phyloP scores from a whole-genome alignment of 1,140 invertebrate genomes.

The Magallana ariakensis region DNA sequence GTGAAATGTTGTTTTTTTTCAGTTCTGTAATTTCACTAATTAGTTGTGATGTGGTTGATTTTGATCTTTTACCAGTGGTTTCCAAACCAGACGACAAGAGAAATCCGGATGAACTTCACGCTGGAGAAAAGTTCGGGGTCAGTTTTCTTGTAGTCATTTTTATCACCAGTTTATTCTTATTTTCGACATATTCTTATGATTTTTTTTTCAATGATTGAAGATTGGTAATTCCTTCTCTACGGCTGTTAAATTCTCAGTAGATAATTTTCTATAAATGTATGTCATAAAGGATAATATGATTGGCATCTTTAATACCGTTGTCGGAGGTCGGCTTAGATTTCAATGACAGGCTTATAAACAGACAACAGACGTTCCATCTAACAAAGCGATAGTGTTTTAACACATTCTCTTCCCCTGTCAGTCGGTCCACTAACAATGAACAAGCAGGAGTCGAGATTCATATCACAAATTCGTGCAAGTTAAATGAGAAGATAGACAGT shows the following conservation, averaged over 20 bases:
- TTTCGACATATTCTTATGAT: neutral
- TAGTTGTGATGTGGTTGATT: neutral
- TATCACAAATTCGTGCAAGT: too few relatives aligned
- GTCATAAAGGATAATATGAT: too few relatives aligned
- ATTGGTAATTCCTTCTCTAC: neutral
- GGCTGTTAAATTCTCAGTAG: neutral
- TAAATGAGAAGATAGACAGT: too few relatives aligned
- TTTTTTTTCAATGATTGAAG: neutral
- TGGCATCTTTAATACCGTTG: neutral
- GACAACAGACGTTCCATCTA: neutral
- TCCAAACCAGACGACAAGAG: conserved; percentile 45
- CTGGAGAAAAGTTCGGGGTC: conserved; percentile 58
- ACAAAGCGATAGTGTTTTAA: neutral
- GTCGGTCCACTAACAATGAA: neutral
- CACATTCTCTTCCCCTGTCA: neutral
- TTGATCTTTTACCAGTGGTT: conserved; percentile 24
- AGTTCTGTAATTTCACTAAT: neutral
- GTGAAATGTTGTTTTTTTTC: neutral
- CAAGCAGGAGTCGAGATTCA: neutral
- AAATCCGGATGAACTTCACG: conserved; percentile 51
- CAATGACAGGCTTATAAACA: neutral
- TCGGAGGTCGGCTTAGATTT: neutral
- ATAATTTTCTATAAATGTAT: neutral
- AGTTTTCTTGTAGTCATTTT: neutral
- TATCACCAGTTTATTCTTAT: too few relatives aligned